These are phyloP conservation scores for Geotrypetes seraphini DNA, from an alignment of 2,797 vertebrate species.

Conservation along the genomic window DNA sequence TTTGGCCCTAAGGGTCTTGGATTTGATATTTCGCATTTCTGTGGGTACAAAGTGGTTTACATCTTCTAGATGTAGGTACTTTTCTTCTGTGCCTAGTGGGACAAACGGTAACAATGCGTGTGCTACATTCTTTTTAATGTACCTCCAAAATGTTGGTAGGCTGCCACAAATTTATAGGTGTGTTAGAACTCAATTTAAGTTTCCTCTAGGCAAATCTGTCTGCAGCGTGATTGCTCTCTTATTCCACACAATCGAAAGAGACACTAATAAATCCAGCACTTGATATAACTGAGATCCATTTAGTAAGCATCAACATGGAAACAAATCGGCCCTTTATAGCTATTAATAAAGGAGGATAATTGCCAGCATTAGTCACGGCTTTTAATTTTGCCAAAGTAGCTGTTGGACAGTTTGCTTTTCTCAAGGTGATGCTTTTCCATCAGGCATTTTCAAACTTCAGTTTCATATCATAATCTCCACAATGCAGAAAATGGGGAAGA, in stretches of 20 bases:
- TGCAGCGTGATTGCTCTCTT: neutral
- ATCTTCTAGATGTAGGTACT: no score
- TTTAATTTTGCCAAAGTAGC: slow-evolving; percentile 37
- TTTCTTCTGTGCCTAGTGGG: no score
- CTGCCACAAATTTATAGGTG: slow-evolving; percentile 6
- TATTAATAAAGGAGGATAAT: slow-evolving; percentile 43
- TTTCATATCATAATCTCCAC: slow-evolving; percentile 24
- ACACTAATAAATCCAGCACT: slow-evolving; percentile 21
- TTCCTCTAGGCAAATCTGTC: slow-evolving; percentile 3
- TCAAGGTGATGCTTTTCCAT: slow-evolving; percentile 31
- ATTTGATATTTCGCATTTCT: no score
- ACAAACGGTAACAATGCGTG: neutral
- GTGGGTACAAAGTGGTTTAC: no score
- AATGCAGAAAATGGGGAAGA: slow-evolving; percentile 3
- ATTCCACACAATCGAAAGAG: slow-evolving; percentile 2
- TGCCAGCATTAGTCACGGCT: slow-evolving; percentile 36
- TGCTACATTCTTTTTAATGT: neutral
- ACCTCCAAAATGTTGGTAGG: neutral
- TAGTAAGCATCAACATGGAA: slow-evolving; percentile 27
- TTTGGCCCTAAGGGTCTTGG: no score
- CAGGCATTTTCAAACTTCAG: slow-evolving; percentile 14
- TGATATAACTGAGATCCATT: slow-evolving; percentile 29
- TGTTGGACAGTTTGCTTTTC: slow-evolving; percentile 21
- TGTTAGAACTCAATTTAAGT: slow-evolving; percentile 7
- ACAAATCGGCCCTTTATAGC: slow-evolving; percentile 34